phyloP scores from a whole-genome alignment of 2,797 vertebrate species.

The Coranthus polyacanthus region DNA sequence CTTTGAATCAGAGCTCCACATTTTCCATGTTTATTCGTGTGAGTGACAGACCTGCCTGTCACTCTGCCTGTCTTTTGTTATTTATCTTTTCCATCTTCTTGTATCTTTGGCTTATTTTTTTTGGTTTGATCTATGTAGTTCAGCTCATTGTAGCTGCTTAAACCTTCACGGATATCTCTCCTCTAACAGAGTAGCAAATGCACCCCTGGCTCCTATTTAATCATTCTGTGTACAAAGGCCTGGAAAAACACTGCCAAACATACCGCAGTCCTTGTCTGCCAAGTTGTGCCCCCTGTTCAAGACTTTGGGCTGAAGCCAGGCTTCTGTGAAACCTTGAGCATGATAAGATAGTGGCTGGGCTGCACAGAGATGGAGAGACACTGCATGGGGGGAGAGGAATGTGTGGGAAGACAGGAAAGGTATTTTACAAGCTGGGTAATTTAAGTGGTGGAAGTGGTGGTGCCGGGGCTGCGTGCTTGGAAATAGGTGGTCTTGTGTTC shows the following conservation, averaged over 20 bases:
- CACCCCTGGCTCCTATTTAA: conserved; percentile 53
- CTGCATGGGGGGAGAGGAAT: conserved; percentile 52
- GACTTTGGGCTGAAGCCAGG: conserved; percentile 77
- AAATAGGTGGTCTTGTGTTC: conserved; percentile 39
- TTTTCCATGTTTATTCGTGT: conserved; percentile 7
- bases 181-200: conserved; percentile 33
- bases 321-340: conserved; percentile 83
- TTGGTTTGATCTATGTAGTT: conserved; percentile 30
- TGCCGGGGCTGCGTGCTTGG: conserved; percentile 22
- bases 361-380: conserved; percentile 50
- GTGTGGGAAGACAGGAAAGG: conserved; percentile 65
- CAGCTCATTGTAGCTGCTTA: conserved; percentile 32
- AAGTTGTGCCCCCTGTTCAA: conserved; percentile 73
- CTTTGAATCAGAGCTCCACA: background rate
- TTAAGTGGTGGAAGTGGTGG: conserved; percentile 35
- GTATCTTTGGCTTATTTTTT: conserved; percentile 25
- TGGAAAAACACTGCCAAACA: conserved; percentile 76
- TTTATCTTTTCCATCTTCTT: conserved; percentile 26
- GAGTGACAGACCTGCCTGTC: background rate
- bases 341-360: conserved; percentile 80
- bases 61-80: conserved; percentile 20
- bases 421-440: conserved; percentile 60
- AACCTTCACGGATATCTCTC: conserved; percentile 45
- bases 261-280: conserved; percentile 75
- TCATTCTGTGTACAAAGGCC: conserved; percentile 75